Conservation (phyloP, 2,888 invertebrate genomes). For the Eucriotettix oculatus region DNA sequence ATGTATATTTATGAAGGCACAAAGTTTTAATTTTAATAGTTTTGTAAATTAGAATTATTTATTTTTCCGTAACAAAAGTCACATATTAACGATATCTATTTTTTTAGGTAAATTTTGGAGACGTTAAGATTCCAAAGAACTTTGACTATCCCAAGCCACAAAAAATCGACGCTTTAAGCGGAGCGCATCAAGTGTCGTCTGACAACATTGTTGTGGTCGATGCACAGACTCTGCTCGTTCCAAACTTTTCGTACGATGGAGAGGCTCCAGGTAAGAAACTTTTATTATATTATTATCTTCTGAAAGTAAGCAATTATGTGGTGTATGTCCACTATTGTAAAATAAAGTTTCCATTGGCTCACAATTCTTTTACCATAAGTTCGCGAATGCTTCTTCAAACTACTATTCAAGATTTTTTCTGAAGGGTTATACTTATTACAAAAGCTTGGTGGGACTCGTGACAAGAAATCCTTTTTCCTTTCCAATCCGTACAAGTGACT, state of each 20-base stretch:
- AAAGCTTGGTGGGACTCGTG: no score
- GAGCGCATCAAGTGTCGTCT: slow-evolving; percentile 70
- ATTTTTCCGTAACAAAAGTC: no score
- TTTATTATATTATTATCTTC: no score
- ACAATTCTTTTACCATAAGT: no score
- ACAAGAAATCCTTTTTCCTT: no score
- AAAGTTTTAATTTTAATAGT: no score
- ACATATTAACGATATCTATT: background rate
- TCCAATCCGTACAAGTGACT: no score
- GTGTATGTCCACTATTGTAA: background rate
- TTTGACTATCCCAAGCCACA: slow-evolving; percentile 73
- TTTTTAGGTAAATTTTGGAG: slow-evolving; percentile 76
- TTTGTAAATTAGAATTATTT: background rate
- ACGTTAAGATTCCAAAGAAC: slow-evolving; percentile 59
- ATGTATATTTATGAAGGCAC: no score
- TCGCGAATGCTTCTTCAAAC: no score
- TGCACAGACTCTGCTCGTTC: slow-evolving; percentile 79
- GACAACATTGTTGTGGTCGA: slow-evolving; percentile 81
- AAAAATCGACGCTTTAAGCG: slow-evolving; percentile 54
- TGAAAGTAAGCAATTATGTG: no score
- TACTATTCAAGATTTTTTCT: no score
- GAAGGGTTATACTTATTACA: no score
- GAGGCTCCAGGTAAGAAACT: slow-evolving; percentile 66
- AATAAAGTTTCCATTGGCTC: background rate
- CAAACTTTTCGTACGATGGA: slow-evolving; percentile 82